These are phyloP conservation scores for Spatulosminthurus flaviceps DNA, from an alignment of 2,888 invertebrate species.

Conservation along the genomic window DNA sequence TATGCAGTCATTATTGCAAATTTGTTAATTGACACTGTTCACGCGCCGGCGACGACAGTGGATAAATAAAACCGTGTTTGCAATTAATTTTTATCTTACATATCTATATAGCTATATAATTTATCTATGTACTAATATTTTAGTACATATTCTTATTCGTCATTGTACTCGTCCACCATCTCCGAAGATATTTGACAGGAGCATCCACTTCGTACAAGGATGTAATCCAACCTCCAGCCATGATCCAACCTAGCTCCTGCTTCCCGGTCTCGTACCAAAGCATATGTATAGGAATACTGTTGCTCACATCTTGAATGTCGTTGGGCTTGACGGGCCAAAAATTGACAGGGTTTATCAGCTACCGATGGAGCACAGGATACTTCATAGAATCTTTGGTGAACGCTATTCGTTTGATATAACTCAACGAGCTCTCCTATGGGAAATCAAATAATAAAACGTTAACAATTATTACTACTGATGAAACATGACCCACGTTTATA, in stretches of 20 bases:
- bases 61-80: background rate
- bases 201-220: constrained; percentile 83
- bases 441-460: constrained; percentile 36
- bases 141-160: background rate
- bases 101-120: too few relatives aligned
- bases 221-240: constrained; percentile 83
- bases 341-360: constrained; percentile 78
- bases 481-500: constrained; percentile 27
- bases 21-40: background rate
- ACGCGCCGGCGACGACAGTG: background rate
- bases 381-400: constrained; percentile 75
- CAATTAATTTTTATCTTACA: background rate
- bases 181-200: constrained; percentile 75
- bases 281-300: constrained; percentile 84
- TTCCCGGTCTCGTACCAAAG: constrained; percentile 75
- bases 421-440: constrained; percentile 61
- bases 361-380: constrained; percentile 78
- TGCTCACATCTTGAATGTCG: constrained; percentile 82
- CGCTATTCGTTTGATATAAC: constrained; percentile 65
- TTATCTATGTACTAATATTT: too few relatives aligned
- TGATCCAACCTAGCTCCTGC: constrained; percentile 65
- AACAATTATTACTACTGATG: constrained; percentile 34
- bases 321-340: constrained; percentile 76
- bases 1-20: constrained; percentile 29
- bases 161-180: background rate